Evolutionary conservation across 2,797 vertebrate genomes (phyloP).

Genomic region (Emys orbicularis): DNA sequence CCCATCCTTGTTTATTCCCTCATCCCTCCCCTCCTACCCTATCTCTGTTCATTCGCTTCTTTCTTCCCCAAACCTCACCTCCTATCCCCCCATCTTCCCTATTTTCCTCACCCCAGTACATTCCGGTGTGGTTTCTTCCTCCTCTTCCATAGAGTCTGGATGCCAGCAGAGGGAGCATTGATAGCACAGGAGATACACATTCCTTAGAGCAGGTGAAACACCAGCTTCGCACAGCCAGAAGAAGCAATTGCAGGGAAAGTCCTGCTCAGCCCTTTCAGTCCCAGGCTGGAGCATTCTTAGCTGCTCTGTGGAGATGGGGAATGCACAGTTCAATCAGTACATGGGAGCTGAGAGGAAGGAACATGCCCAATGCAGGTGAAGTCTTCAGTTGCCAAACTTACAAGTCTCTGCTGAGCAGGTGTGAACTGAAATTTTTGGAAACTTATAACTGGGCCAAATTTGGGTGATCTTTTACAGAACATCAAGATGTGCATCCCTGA

Average conservation of each 20-base stretch:
- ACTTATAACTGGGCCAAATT: neutral
- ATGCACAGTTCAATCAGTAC: neutral
- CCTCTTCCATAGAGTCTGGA: rapidly evolving
- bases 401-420: neutral
- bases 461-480: neutral
- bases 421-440: neutral
- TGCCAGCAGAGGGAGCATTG: neutral
- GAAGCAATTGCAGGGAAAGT: neutral
- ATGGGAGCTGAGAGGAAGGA: neutral
- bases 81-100: neutral
- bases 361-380: neutral
- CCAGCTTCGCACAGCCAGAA: neutral
- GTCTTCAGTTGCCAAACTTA: neutral
- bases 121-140: neutral
- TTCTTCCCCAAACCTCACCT: neutral
- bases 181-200: neutral
- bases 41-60: neutral
- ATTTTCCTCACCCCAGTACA: neutral
- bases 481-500: neutral
- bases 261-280: neutral
- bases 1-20: neutral
- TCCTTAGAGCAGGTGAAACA: neutral
- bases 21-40: rapidly evolving
- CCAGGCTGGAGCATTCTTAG: neutral
- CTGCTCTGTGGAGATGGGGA: rapidly evolving